Conservation (phyloP, 2,797 vertebrate species). For the Eupleurogrammus muticus region DNA sequence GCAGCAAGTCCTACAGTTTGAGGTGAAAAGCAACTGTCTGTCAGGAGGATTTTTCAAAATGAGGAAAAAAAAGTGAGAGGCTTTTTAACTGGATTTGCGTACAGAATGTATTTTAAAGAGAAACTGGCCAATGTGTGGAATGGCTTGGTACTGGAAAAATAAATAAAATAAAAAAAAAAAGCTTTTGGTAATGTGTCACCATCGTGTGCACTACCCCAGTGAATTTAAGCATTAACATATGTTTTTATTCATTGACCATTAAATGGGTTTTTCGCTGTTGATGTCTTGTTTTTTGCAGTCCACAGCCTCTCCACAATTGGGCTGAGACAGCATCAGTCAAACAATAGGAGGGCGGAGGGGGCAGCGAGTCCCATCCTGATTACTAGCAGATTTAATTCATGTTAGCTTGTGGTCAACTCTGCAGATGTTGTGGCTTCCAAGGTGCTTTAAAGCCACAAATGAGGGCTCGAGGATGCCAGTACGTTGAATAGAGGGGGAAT, state of each 20-base stretch:
- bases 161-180: conserved; percentile 25
- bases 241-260: conserved; percentile 45
- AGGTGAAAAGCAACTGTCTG: conserved; percentile 31
- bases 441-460: conserved; percentile 49
- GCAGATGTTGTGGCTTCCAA: conserved; percentile 55
- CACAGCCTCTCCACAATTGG: conserved; percentile 16
- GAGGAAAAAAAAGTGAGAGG: conserved; percentile 27
- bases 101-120: conserved; percentile 57
- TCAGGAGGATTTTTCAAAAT: conserved; percentile 30
- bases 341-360: conserved; percentile 48
- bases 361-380: conserved; percentile 59
- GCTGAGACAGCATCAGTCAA: conserved; percentile 38
- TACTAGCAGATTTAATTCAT: conserved; percentile 65
- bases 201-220: conserved; percentile 15
- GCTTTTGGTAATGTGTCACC: conserved; percentile 30
- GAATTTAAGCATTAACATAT: conserved; percentile 43
- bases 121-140: conserved; percentile 52
- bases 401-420: conserved; percentile 55
- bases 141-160: conserved; percentile 45
- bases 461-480: conserved; percentile 23
- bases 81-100: conserved; percentile 47
- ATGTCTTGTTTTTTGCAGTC: conserved; percentile 50
- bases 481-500: conserved; percentile 31
- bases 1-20: conserved; percentile 17
- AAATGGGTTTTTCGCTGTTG: conserved; percentile 34